Conservation (phyloP, 2,888 invertebrate genomes). For the Apantesis nais region DNA sequence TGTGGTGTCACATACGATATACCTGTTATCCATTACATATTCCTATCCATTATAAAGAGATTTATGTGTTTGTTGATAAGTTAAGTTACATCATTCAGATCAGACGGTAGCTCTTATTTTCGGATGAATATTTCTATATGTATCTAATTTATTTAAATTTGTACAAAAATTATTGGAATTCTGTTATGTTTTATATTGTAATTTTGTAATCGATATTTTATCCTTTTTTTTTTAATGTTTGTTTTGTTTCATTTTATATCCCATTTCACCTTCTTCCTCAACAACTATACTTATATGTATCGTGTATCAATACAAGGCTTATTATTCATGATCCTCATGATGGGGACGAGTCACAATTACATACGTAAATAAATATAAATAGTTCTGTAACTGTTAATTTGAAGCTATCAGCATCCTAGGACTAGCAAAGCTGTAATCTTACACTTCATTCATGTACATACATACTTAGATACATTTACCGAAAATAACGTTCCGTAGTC, state of each 20-base stretch:
- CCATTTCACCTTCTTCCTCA: background rate
- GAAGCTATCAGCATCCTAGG: background rate
- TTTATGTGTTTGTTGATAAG: constrained; percentile 21
- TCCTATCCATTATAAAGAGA: constrained; percentile 19
- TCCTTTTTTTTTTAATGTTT: constrained; percentile 28
- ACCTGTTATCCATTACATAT: constrained; percentile 22
- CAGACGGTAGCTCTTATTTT: constrained; percentile 18
- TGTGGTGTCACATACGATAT: constrained; percentile 35
- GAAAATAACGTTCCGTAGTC: background rate
- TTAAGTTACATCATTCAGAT: constrained; percentile 25
- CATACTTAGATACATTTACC: background rate
- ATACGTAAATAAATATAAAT: background rate
- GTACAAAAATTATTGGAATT: constrained; percentile 33
- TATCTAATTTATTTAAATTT: constrained; percentile 34
- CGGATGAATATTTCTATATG: constrained; percentile 14
- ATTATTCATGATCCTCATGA: background rate
- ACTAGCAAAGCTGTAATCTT: background rate
- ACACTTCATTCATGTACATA: background rate
- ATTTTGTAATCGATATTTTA: constrained; percentile 46
- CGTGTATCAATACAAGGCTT: background rate
- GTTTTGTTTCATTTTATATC: constrained; percentile 37
- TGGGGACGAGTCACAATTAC: background rate
- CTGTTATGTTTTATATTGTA: constrained; percentile 45
- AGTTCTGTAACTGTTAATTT: background rate
- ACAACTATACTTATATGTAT: background rate